Percentiles rank a stretch among this genome's conserved stretches.
phyloP scores from a whole-genome alignment of 2,888 invertebrate genomes.

The Zygaena filipendulae region DNA sequence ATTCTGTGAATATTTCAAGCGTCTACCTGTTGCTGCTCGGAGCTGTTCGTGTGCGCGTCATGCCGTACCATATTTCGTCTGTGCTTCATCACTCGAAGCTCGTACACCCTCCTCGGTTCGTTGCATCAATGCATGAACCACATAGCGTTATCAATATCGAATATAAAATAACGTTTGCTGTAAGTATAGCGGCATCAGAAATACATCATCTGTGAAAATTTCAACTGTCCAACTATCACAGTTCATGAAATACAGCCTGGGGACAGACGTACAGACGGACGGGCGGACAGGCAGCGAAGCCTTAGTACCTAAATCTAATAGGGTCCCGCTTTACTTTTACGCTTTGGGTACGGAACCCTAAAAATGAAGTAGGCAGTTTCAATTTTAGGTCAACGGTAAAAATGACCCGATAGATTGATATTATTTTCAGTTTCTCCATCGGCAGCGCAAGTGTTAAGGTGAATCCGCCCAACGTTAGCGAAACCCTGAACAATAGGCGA shows the following conservation, averaged over 20 bases:
- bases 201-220: too few relatives aligned
- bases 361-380: too few relatives aligned
- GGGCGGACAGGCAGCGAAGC: too few relatives aligned
- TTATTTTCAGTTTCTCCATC: conserved; percentile 2
- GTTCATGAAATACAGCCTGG: background rate
- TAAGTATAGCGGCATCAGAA: too few relatives aligned
- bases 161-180: too few relatives aligned
- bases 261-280: background rate
- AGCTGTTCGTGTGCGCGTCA: conserved; percentile 49
- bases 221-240: too few relatives aligned
- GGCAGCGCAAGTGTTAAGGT: conserved; percentile 26
- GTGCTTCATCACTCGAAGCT: conserved; percentile 54
- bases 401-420: too few relatives aligned
- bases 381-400: too few relatives aligned
- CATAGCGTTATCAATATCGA: too few relatives aligned
- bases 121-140: conserved; percentile 65
- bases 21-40: too few relatives aligned
- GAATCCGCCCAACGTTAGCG: conserved; percentile 21
- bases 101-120: conserved; percentile 57
- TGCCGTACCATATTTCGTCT: conserved; percentile 48
- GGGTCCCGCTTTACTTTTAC: background rate
- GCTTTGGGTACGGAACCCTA: background rate
- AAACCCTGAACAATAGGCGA: conserved; percentile 40
- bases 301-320: background rate
- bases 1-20: too few relatives aligned